Base-by-base conservation (phyloP, 2,797 vertebrate genomes). In the Parauchenoglanis ngamensis region DNA sequence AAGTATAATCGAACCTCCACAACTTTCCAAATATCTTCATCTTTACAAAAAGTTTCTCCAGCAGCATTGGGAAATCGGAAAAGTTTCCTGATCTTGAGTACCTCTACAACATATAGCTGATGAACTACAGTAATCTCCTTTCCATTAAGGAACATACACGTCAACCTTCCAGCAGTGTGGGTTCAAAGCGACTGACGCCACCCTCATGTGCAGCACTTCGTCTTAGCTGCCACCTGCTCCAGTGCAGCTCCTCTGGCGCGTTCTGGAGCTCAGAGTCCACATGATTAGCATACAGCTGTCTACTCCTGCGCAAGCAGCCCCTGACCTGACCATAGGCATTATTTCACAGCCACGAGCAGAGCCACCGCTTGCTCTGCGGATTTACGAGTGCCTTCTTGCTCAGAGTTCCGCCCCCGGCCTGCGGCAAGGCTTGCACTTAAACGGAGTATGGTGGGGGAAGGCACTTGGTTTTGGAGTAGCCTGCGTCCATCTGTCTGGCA, bases 281-380 rank as follows among this genome's bases (percentile, higher is more conserved):
- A 88, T 87, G 72, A 97, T 97, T 97, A 96, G 10, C 97, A 97
- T 96, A 96, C 96, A 97, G 97, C 97, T 97, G 97, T 83, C 93
- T 81, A 87, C 68, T 90, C 89, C 70, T 85, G 86, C 11, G 90
- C 84, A 61, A 73, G 65, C 92, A 92, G 93, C 92, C 90, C 83
- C 75, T 90, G 87, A 79, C 52, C 49, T 54, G 83, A 85, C 84
- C 90, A 91, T 93, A 91, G 92, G 92, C 91, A 84, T 91, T 89
- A 87, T 89, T 90, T 78, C 89, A 86, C 87, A 28, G 75, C 73
- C 54, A 84, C 31, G 77, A 70, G 78, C 80, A 35, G 86, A 87
- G 17, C 88, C 77, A 68, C 75, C 12, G 87, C 88, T 89, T 87
- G 23, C 80, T 28, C 40, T 28, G 35, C 28, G 86, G 82, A 93